Percentiles rank a stretch among this genome's conserved stretches.
phyloP scores from a whole-genome alignment of 2,888 invertebrate genomes.

The Mactromeris polynyma region DNA sequence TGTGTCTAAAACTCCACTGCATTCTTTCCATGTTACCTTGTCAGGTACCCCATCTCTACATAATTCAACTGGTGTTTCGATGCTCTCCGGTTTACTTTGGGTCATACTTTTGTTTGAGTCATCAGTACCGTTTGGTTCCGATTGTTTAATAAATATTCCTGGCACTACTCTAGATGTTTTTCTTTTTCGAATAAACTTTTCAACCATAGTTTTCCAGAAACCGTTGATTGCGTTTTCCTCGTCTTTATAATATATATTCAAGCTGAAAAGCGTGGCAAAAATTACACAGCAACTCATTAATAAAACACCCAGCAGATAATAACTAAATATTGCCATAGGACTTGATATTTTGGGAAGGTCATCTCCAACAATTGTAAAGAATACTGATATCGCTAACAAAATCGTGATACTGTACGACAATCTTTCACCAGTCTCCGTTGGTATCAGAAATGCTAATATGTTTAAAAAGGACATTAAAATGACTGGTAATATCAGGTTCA shows the following conservation, averaged over 20 bases:
- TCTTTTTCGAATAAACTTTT: background rate
- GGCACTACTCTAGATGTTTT: background rate
- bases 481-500: conserved; percentile 68
- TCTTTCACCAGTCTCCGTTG: conserved; percentile 67
- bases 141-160: background rate
- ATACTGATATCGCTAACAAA: conserved; percentile 68
- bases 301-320: conserved; percentile 60
- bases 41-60: background rate
- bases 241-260: background rate
- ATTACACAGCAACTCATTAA: conserved; percentile 41
- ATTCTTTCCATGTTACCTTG: background rate
- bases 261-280: background rate
- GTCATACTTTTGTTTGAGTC: background rate
- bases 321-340: conserved; percentile 67
- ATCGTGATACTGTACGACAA: conserved; percentile 65
- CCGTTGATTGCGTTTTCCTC: background rate
- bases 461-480: conserved; percentile 66
- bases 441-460: conserved; percentile 59
- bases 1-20: background rate
- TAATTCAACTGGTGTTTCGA: background rate
- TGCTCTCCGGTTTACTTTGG: background rate
- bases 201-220: background rate
- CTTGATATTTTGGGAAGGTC: conserved; percentile 63
- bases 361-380: conserved; percentile 68
- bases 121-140: background rate